These are phyloP conservation scores for Pollenia griseotomentosa DNA, from an alignment of 2,888 invertebrate species.

Conservation along the genomic window DNA sequence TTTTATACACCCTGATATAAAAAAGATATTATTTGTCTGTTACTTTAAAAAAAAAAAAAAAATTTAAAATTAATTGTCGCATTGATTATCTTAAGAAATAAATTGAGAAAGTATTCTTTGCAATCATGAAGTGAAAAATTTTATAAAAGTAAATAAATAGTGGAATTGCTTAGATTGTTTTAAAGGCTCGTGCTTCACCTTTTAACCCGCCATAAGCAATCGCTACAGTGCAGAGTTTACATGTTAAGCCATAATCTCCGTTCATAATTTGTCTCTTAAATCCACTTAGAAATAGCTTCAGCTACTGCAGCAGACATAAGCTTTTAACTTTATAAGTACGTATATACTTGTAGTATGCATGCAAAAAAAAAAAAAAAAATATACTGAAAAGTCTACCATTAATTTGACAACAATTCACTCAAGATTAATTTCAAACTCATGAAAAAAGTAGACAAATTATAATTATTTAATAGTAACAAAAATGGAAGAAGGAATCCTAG, in stretches of 20 bases:
- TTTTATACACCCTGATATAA: slow-evolving; percentile 14
- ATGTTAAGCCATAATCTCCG: slow-evolving; percentile 66
- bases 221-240: slow-evolving; percentile 50
- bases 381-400: slow-evolving; percentile 49
- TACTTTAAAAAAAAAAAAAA: background rate
- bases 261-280: slow-evolving; percentile 64
- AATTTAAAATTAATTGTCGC: slow-evolving; percentile 14
- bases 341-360: background rate
- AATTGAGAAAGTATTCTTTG: slow-evolving; percentile 37
- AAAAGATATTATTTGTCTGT: background rate
- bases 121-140: background rate
- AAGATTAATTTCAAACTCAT: slow-evolving; percentile 52
- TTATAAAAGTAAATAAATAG: slow-evolving; percentile 1
- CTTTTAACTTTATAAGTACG: background rate
- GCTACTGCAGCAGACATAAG: slow-evolving; percentile 12
- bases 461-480: slow-evolving; percentile 12
- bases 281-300: slow-evolving; percentile 18
- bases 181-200: slow-evolving; percentile 70
- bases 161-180: background rate
- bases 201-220: slow-evolving; percentile 59
- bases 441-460: slow-evolving; percentile 21
- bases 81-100: slow-evolving; percentile 17
- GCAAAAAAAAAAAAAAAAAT: slow-evolving; percentile 21
- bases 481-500: slow-evolving; percentile 13
- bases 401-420: slow-evolving; percentile 72